phyloP scores from a whole-genome alignment of 2,113 vertebrate genomes.

The Gymnarchus niloticus region DNA sequence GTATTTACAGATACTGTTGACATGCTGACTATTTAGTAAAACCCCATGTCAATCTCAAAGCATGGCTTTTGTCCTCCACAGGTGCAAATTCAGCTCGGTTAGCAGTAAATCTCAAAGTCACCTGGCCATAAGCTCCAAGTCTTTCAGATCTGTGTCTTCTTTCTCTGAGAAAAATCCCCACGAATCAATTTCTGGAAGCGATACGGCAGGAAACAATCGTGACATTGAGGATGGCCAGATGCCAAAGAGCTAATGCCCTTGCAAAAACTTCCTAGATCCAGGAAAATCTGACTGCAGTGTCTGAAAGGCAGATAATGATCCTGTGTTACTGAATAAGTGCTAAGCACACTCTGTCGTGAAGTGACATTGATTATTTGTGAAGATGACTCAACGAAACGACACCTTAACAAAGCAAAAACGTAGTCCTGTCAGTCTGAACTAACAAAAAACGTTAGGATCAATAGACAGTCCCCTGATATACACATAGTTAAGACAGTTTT shows the following conservation, averaged over 20 bases:
- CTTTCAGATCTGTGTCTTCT: not conserved
- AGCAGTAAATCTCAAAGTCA: not conserved
- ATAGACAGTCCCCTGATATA: not conserved
- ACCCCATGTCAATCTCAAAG: not conserved
- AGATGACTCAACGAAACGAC: not conserved
- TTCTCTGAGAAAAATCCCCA: not conserved
- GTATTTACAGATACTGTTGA: not conserved
- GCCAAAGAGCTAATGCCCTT: constrained; percentile 24
- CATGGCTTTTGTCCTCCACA: not conserved
- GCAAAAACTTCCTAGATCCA: not conserved
- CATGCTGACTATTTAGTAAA: not conserved
- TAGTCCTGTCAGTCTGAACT: not conserved
- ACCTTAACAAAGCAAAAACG: not conserved
- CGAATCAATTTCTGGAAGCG: constrained; percentile 28
- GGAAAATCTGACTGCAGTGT: not conserved
- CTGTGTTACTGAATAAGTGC: not conserved
- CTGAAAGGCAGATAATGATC: not conserved
- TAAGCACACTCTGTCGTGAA: not conserved
- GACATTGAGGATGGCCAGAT: constrained; percentile 35
- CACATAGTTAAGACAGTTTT: not conserved
- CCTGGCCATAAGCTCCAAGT: not conserved
- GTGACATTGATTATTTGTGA: not conserved
- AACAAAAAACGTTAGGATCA: not conserved
- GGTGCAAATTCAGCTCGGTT: not conserved
- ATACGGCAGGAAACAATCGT: constrained; percentile 40